Conservation (phyloP, 2,113 vertebrate genomes). For the Misgurnus anguillicaudatus region DNA sequence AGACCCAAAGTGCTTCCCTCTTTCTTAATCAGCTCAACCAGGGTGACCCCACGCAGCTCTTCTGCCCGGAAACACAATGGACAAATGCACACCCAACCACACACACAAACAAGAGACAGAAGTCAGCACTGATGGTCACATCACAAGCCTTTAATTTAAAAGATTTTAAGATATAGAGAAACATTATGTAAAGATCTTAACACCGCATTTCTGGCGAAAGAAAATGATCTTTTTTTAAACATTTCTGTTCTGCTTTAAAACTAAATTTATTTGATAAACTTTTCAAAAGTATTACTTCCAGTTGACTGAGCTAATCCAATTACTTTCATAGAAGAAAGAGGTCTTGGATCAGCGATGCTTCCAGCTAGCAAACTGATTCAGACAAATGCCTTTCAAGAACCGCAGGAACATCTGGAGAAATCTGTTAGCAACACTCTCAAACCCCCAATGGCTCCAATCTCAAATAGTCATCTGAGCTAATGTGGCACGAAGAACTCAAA, state of each 20-base stretch:
- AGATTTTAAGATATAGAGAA: too few relatives aligned
- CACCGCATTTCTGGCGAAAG: background rate
- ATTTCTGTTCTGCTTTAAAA: constrained; percentile 12
- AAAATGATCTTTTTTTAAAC: background rate
- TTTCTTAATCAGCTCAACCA: constrained; percentile 95
- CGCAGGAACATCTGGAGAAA: constrained; percentile 17
- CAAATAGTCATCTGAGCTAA: constrained; percentile 28
- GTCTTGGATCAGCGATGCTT: background rate
- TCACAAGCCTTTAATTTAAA: too few relatives aligned
- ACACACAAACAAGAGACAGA: background rate
- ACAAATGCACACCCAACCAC: background rate
- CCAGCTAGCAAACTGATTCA: constrained; percentile 10
- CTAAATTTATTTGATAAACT: background rate
- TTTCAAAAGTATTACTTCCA: constrained; percentile 22
- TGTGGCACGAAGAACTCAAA: constrained; percentile 31
- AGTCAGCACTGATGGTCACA: constrained; percentile 23
- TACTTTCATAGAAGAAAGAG: constrained; percentile 16
- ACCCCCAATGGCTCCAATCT: constrained; percentile 31
- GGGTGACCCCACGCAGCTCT: constrained; percentile 90
- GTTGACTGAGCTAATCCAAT: constrained; percentile 27
- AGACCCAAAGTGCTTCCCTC: constrained; percentile 94
- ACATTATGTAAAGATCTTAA: too few relatives aligned
- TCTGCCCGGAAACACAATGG: constrained; percentile 76
- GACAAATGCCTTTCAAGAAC: constrained; percentile 20
- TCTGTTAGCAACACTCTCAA: constrained; percentile 6